Conservation (phyloP, 92 coral and sea anemone genomes). For the Pocillopora grandis region DNA sequence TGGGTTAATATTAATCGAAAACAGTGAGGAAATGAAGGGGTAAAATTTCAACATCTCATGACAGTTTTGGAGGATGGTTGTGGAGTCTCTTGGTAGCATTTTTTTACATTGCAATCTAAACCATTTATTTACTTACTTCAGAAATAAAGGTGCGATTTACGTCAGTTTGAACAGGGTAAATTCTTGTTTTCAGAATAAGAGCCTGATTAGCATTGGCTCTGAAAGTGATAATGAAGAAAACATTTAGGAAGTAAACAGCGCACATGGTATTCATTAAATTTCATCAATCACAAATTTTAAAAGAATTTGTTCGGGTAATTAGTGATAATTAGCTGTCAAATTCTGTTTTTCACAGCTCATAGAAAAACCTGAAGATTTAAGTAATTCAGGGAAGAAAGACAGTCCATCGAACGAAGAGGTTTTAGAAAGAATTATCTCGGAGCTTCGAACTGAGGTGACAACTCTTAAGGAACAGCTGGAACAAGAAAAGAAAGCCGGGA, state of each 20-base stretch:
- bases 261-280: background rate
- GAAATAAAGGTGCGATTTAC: background rate
- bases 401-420: conserved; percentile 9
- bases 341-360: conserved; percentile 14
- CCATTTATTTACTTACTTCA: background rate
- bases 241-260: background rate
- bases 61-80: background rate
- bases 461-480: conserved; percentile 54
- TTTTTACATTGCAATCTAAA: background rate
- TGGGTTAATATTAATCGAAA: background rate
- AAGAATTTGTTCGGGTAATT: background rate
- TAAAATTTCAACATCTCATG: background rate
- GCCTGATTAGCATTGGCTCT: background rate
- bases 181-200: background rate
- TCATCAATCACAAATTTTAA: background rate
- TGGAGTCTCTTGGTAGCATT: background rate
- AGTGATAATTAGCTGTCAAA: background rate
- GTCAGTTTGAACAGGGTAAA: background rate
- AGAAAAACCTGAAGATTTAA: conserved; percentile 18
- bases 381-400: conserved; percentile 4
- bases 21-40: background rate
- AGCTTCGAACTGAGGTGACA: conserved; percentile 54
- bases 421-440: conserved; percentile 25
- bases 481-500: conserved; percentile 50
- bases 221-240: background rate